Evolutionary conservation across 92 coral and sea anemone genomes (phyloP).

Genomic region (Phenganax stokvisi): DNA sequence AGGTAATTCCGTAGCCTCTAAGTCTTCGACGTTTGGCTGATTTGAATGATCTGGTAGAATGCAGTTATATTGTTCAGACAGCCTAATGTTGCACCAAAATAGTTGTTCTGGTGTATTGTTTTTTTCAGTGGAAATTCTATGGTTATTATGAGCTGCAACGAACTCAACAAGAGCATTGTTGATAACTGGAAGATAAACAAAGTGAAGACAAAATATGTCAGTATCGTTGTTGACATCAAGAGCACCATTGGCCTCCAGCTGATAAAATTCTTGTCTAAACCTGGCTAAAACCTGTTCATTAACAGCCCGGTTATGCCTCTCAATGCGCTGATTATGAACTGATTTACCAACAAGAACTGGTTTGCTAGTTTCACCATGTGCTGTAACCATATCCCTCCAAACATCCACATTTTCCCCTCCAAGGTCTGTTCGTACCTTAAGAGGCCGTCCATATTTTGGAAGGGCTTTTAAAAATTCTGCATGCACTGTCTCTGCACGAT

Average conservation of each 20-base stretch:
- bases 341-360: slow-evolving; percentile 49
- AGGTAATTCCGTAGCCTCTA: background rate
- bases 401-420: slow-evolving; percentile 54
- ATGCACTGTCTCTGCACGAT: slow-evolving; percentile 44
- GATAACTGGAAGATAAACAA: slow-evolving; percentile 45
- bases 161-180: slow-evolving; percentile 45
- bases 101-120: background rate
- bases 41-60: slow-evolving; percentile 18
- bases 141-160: background rate
- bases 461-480: slow-evolving; percentile 37
- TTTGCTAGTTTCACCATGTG: slow-evolving; percentile 50
- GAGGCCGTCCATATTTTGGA: slow-evolving; percentile 46
- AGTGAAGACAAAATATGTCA: slow-evolving; percentile 53
- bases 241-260: slow-evolving; percentile 47
- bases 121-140: background rate
- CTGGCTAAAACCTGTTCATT: slow-evolving; percentile 48
- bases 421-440: slow-evolving; percentile 42
- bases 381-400: slow-evolving; percentile 51
- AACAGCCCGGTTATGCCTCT: slow-evolving; percentile 50
- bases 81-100: slow-evolving; percentile 8
- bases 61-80: background rate
- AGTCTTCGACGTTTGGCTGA: slow-evolving; percentile 6
- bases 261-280: slow-evolving; percentile 39
- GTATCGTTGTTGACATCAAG: slow-evolving; percentile 51
- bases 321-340: slow-evolving; percentile 49